Percentiles rank a stretch among this genome's conserved stretches.
phyloP scores from a whole-genome alignment of 2,888 invertebrate species.

The Conus canariensis region DNA sequence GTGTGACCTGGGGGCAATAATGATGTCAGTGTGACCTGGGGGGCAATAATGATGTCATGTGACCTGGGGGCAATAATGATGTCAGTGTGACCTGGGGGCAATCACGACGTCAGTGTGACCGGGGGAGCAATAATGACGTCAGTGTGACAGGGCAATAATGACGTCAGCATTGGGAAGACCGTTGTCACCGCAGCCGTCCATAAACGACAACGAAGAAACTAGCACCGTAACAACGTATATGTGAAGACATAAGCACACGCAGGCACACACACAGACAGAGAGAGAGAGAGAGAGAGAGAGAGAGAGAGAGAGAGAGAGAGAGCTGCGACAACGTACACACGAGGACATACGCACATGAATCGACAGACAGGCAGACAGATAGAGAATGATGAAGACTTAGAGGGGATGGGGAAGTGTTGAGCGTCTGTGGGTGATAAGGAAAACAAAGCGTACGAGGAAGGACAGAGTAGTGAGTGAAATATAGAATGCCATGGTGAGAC shows the following conservation, averaged over 20 bases:
- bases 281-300: neutral
- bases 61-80: too few species aligned
- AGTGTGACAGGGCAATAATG: too few species aligned
- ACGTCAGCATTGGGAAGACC: too few species aligned
- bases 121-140: too few species aligned
- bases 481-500: neutral
- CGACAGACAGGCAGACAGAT: neutral
- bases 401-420: too few species aligned
- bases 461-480: neutral
- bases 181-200: too few species aligned
- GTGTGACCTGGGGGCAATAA: neutral
- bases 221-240: too few species aligned
- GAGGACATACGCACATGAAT: neutral
- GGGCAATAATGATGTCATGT: neutral
- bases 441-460: neutral
- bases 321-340: neutral
- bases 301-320: neutral
- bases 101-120: too few species aligned
- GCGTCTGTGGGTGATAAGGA: neutral
- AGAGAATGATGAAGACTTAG: neutral
- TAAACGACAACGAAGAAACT: too few species aligned
- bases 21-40: conserved; percentile 41
- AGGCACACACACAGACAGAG: too few species aligned
- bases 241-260: too few species aligned
- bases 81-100: neutral